Evolutionary conservation across 2,888 invertebrate genomes (phyloP), one percentile per base, ranked within the genome.

Genomic region (Leptinotarsa tumamoca): DNA sequence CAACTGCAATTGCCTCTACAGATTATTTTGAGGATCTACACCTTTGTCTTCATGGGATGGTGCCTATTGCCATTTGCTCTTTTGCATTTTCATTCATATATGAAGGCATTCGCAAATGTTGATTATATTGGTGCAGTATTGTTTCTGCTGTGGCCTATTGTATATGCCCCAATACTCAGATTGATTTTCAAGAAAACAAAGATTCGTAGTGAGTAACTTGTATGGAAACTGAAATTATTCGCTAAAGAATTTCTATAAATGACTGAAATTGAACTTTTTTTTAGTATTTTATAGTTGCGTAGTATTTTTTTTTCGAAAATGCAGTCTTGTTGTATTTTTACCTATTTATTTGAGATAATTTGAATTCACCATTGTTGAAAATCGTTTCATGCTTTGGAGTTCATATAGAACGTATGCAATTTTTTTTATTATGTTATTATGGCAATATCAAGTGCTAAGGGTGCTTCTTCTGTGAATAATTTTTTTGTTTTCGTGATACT

Each of bases 11-110:
- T 89, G 10, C 61, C 91, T 0, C 84, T 92, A 4, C 93, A 93
- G 86, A 82, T 92, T 0, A 52, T 94, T 4, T 88, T 94, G 0
- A 94, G 95, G 85, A 83, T 92, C 0, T 96, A 96, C 85, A 94
- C 95, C 0, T 91, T 94, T 63, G 90, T 95, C 13, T 95, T 94
- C 82, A 95, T 96, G 94, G 96, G 96, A 13, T 96, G 95, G 91
- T 94, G 94, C 82, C 88, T 96, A 63, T 89, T 92, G 14, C 94
- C 95, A 0, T 96, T 96, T 83, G 92, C 92, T 61, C 90, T 94
- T 4, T 91, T 96, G 78, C 92, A 92, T 4, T 94, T 91, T 81
- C 88, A 91, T 0, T 93, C 92, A 80, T 96, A 95, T 91, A 91
- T 91, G 88, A 86, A 85, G 0, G 91, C 94, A 0, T 94, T 92